A percentile compares a stretch with the other conserved stretches of the same genome.
Conservation (phyloP, 2,797 vertebrate species). For the Darevskia mixta region DNA sequence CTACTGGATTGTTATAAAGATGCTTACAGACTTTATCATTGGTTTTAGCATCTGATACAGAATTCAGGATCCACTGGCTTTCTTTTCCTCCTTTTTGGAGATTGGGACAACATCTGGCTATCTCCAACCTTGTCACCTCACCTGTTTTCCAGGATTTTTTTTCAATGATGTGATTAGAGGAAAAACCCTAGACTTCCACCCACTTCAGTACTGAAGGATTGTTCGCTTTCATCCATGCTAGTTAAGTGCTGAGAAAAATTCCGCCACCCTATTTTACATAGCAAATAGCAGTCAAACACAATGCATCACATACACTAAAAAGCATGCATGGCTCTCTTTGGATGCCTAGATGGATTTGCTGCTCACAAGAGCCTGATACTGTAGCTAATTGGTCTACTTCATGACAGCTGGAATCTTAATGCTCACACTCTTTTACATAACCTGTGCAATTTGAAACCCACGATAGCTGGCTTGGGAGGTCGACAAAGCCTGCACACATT, state of each 20-base stretch:
- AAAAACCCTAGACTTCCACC: not conserved
- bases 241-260: not conserved
- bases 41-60: too few species aligned
- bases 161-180: rapidly evolving
- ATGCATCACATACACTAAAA: rapidly evolving
- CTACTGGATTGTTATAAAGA: not conserved
- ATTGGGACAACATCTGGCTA: not conserved
- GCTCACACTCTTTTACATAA: slow-evolving; percentile 44
- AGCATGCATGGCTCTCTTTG: rapidly evolving
- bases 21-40: not conserved
- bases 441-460: slow-evolving; percentile 30
- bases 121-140: not conserved
- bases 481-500: slow-evolving; percentile 20
- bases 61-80: not conserved
- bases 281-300: not conserved
- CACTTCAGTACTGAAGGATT: rapidly evolving
- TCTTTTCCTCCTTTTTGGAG: not conserved
- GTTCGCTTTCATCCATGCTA: rapidly evolving
- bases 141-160: not conserved
- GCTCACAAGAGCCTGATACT: slow-evolving; percentile 32
- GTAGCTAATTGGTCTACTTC: slow-evolving; percentile 23
- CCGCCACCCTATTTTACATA: not conserved
- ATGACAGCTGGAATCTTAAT: slow-evolving; percentile 47
- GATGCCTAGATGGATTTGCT: slow-evolving; percentile 17
- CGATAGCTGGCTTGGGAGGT: slow-evolving; percentile 57